These are phyloP conservation scores for Horisme vitalbata DNA, from an alignment of 2,888 invertebrate species.

Conservation along the genomic window DNA sequence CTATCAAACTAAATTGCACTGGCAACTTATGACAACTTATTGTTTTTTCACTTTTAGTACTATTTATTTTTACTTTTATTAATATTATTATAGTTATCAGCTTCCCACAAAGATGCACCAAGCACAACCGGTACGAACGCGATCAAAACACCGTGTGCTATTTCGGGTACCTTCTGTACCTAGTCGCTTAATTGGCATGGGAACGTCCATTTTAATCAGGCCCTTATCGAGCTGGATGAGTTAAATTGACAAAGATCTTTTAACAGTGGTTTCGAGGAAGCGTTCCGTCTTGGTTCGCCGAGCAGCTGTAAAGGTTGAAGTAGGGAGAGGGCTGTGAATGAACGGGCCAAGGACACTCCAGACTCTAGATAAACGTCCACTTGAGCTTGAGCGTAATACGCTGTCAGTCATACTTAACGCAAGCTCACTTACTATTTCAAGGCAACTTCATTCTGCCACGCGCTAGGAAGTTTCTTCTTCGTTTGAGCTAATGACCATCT, in stretches of 20 bases:
- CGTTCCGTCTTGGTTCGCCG: constrained; percentile 55
- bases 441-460: too few species aligned
- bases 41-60: too few species aligned
- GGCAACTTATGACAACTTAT: too few species aligned
- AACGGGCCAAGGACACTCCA: constrained; percentile 55
- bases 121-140: constrained; percentile 57
- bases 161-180: constrained; percentile 52
- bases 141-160: constrained; percentile 60
- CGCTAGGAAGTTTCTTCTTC: too few species aligned
- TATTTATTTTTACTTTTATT: too few species aligned
- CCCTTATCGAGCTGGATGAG: constrained; percentile 33
- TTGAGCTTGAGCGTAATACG: too few species aligned
- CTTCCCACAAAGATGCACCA: constrained; percentile 8
- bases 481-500: too few species aligned
- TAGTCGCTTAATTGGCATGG: constrained; percentile 48
- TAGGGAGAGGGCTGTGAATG: constrained; percentile 53
- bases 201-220: constrained; percentile 43
- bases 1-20: too few species aligned
- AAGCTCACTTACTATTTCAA: too few species aligned
- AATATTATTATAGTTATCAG: too few species aligned
- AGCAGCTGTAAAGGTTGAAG: constrained; percentile 48
- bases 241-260: constrained; percentile 40
- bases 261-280: constrained; percentile 49
- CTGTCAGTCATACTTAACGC: too few species aligned
- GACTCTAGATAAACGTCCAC: constrained; percentile 37